These are phyloP conservation scores for Limnephilus lunatus DNA, from an alignment of 2,888 invertebrate genomes.

Conservation along the genomic window DNA sequence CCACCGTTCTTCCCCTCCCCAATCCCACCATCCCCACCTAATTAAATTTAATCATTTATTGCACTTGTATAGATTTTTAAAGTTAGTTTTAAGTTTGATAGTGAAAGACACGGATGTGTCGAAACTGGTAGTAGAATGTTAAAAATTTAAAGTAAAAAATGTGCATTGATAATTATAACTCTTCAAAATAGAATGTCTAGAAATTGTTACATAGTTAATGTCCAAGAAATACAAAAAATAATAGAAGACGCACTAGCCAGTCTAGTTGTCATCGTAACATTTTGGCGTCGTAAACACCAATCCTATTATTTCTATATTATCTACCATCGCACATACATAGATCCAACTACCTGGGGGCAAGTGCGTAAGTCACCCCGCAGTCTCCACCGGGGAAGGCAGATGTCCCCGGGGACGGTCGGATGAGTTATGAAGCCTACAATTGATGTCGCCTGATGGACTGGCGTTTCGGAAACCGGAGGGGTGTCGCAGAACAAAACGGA, in stretches of 20 bases:
- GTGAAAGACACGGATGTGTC: too few relatives aligned
- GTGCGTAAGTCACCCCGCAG: not conserved
- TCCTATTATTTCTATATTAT: not conserved
- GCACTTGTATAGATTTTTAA: too few relatives aligned
- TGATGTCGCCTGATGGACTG: constrained; percentile 64
- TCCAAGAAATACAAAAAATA: too few relatives aligned
- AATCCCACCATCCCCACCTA: too few relatives aligned
- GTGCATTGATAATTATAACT: too few relatives aligned
- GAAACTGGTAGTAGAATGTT: too few relatives aligned
- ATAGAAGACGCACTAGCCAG: not conserved
- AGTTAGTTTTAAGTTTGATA: too few relatives aligned
- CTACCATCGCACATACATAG: not conserved
- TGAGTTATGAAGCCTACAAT: constrained; percentile 64
- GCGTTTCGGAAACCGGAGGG: constrained; percentile 43
- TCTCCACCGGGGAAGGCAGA: constrained; percentile 43
- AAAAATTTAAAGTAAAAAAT: too few relatives aligned
- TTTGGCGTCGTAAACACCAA: not conserved
- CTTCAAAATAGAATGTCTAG: too few relatives aligned
- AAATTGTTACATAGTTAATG: too few relatives aligned
- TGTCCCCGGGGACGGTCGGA: constrained; percentile 54
- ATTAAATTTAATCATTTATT: too few relatives aligned
- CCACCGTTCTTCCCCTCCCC: too few relatives aligned
- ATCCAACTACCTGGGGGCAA: constrained; percentile 15
- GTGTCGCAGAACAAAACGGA: constrained; percentile 47
- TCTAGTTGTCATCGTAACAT: not conserved